Evolutionary conservation across 2,113 vertebrate genomes (phyloP).

Genomic region (Grantiella picta): DNA sequence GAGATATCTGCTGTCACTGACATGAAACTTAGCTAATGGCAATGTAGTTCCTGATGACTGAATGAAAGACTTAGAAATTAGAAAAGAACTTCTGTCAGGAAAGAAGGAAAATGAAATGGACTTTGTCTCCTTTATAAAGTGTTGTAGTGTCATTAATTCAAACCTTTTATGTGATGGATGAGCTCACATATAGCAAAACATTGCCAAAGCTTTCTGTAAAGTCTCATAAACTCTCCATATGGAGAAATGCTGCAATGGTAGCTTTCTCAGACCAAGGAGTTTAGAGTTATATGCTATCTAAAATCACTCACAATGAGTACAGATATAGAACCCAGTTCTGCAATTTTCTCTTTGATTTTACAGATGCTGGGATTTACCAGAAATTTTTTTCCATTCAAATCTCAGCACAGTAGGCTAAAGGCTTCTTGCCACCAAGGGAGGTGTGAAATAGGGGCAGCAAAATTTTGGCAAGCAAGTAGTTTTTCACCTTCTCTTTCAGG

Average conservation of each 20-base stretch:
- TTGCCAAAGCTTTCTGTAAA: not conserved
- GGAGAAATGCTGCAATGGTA: not conserved
- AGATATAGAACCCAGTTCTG: not conserved
- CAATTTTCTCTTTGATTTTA: not conserved
- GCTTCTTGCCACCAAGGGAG: not conserved
- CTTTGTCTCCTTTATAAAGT: not conserved
- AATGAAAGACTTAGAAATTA: not conserved
- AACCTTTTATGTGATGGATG: not conserved
- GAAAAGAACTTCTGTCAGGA: not conserved
- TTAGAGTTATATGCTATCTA: not conserved
- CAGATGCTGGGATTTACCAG: not conserved
- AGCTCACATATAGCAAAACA: not conserved
- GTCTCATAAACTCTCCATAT: not conserved
- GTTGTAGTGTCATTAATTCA: not conserved
- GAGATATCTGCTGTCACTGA: not conserved
- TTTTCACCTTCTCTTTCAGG: not conserved
- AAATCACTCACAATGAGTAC: not conserved
- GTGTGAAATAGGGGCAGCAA: not conserved
- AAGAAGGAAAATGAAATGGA: not conserved
- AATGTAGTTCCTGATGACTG: not conserved
- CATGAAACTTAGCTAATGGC: not conserved
- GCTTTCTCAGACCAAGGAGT: not conserved
- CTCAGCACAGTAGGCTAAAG: not conserved
- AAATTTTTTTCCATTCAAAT: not conserved
- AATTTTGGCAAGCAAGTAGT: not conserved